Evolutionary conservation across 1,140 invertebrate genomes (phyloP), one percentile per base, ranked within the genome.

Genomic region (Lordiphosa collinella): DNA sequence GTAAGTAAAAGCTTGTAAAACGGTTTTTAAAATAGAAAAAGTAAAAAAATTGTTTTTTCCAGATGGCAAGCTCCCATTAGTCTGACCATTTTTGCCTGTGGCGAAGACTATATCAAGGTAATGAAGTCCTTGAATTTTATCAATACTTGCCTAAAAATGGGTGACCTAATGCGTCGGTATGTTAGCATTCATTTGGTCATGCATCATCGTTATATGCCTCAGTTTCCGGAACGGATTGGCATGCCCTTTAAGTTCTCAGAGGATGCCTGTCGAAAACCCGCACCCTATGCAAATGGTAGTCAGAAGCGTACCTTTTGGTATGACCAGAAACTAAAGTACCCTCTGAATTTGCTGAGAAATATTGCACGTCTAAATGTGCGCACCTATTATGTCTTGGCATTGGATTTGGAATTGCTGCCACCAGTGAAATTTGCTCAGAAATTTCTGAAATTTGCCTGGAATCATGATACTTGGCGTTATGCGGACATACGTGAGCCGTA

Each of bases 161-260:
- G 90, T 56, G 89, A 91, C 4, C 90, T 95, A 14, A 91, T 97
- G 35, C 90, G 91, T 9, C 92, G 95, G 65, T 92, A 92, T 62
- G 93, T 95, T 58, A 95, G 94, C 47, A 96, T 97, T 89, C 95
- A 97, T 88, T 82, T 96, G 36, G 96, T 95, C 89, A 95, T 96
- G 86, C 93, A 93, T 55, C 92, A 92, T 47, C 93, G 94, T 75
- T 93, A 96, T 86, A 92, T 95, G 66, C 95, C 95, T 14, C 92
- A 92, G 89, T 86, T 90, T 89, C 92, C 94, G 63, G 90, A 93
- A 91, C 11, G 25, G 76, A 94, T 94, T 9, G 1, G 8, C 85
- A 94, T 7, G 94, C 74, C 90, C 8, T 29, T 29, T 0, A 8
- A 31, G 1, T 1, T 31, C 7, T 1, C 16, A 1, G 7, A 11